phyloP scores from a whole-genome alignment of 2,888 invertebrate species.

The Philhelius pedissequus region DNA sequence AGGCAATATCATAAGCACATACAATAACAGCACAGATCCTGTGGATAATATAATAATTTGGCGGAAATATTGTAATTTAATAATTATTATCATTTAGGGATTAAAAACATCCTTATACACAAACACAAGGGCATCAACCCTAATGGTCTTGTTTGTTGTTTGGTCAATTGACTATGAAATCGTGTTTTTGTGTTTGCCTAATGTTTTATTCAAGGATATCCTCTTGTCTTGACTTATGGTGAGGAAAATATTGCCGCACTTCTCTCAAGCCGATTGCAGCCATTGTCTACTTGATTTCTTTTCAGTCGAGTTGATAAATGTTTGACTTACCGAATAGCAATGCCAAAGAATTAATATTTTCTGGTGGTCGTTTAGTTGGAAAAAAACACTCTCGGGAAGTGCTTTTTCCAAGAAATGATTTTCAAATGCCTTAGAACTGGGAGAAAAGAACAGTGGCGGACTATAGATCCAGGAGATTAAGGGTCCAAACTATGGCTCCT shows the following conservation, averaged over 20 bases:
- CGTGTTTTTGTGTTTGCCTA: not conserved
- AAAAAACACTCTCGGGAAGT: not conserved
- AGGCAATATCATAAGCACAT: no score
- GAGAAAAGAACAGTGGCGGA: not conserved
- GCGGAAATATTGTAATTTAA: slow-evolving; percentile 3
- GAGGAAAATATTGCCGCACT: not conserved
- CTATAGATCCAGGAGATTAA: no score
- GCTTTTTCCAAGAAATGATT: not conserved
- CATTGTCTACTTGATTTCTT: not conserved
- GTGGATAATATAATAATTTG: slow-evolving; percentile 11
- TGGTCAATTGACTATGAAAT: not conserved
- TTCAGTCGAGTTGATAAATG: slow-evolving; percentile 14
- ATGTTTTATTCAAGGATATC: not conserved
- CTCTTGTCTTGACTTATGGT: not conserved
- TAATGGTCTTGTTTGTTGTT: not conserved
- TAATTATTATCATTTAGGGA: slow-evolving; percentile 12
- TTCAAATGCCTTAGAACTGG: not conserved
- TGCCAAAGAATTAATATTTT: not conserved
- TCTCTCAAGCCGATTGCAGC: not conserved
- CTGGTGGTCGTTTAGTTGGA: not conserved
- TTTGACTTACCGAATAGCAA: slow-evolving; percentile 29
- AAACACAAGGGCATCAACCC: not conserved
- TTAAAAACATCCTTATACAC: not conserved
- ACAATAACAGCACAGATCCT: slow-evolving; percentile 4
- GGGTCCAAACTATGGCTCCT: no score